A percentile compares a stretch with the other conserved stretches of the same genome.
Evolutionary conservation across 2,797 vertebrate species (phyloP).

Genomic region (Hylomyscus alleni): DNA sequence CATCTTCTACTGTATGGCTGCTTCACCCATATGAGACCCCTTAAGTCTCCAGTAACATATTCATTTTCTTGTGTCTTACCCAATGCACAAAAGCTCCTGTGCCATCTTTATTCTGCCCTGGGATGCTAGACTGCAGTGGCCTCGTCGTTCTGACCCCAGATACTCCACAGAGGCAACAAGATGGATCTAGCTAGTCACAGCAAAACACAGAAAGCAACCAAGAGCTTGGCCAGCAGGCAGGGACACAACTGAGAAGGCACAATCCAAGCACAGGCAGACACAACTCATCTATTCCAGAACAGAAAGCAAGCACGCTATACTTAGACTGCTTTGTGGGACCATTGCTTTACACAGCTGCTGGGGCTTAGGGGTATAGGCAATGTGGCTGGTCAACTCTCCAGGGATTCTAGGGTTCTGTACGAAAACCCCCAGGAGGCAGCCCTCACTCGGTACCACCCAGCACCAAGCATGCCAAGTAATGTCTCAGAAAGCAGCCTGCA

Average conservation of each 20-base stretch:
- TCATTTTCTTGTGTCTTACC: background rate
- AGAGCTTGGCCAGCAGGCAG: background rate
- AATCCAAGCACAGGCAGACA: fast-evolving
- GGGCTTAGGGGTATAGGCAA: background rate
- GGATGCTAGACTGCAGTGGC: slow-evolving; percentile 78
- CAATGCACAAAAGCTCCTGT: background rate
- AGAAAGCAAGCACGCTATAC: fast-evolving
- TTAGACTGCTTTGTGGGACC: fast-evolving
- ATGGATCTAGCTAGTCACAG: slow-evolving; percentile 61
- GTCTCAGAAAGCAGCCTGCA: background rate
- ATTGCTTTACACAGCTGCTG: no score
- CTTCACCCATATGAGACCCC: background rate
- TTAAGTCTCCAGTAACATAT: no score
- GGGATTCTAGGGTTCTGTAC: no score
- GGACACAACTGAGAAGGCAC: background rate
- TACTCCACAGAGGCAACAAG: slow-evolving; percentile 73
- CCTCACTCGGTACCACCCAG: no score
- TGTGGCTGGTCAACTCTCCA: background rate
- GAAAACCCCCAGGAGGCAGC: background rate
- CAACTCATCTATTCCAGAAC: no score
- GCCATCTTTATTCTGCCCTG: slow-evolving; percentile 72
- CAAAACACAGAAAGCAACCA: slow-evolving; percentile 69
- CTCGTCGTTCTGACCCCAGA: slow-evolving; percentile 82
- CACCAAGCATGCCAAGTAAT: no score
- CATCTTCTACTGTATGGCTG: background rate